Evolutionary conservation across 2,113 vertebrate species (phyloP).

Genomic region (Meles meles): DNA sequence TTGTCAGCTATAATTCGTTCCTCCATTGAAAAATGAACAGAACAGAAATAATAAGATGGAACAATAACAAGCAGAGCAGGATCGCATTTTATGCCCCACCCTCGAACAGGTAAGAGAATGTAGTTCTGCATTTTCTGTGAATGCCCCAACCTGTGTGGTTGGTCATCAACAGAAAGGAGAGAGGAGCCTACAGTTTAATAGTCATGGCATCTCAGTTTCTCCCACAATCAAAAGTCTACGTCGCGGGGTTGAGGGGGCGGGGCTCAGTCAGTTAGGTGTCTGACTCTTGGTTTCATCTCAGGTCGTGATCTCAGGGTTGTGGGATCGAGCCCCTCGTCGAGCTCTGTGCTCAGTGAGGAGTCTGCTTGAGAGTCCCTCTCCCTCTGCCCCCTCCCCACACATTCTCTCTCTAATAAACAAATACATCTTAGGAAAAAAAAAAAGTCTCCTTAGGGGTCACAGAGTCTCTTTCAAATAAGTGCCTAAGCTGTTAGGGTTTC

Average conservation of each 20-base stretch:
- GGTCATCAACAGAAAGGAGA: not conserved
- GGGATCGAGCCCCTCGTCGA: not conserved
- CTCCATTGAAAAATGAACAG: too few relatives aligned
- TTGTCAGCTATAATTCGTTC: not conserved
- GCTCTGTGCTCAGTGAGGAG: not conserved
- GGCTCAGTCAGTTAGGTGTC: not conserved
- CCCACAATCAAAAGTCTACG: fast-evolving
- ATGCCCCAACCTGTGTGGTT: fast-evolving
- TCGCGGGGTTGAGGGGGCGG: fast-evolving
- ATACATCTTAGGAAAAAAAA: too few relatives aligned
- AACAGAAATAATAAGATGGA: not conserved
- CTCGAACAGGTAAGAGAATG: not conserved
- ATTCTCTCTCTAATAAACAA: not conserved
- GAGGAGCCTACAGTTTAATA: fast-evolving
- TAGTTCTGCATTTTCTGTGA: not conserved
- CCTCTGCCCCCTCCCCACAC: too few relatives aligned
- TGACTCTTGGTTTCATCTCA: not conserved
- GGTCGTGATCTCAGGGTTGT: not conserved
- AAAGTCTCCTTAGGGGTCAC: fast-evolving
- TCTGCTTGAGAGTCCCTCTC: not conserved
- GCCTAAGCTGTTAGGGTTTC: too few relatives aligned
- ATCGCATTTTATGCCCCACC: fast-evolving
- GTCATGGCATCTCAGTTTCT: not conserved
- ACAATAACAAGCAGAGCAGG: fast-evolving
- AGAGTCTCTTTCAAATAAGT: not conserved